phyloP scores from a whole-genome alignment of 2,888 invertebrate genomes.

The Drosophila kuntzei region DNA sequence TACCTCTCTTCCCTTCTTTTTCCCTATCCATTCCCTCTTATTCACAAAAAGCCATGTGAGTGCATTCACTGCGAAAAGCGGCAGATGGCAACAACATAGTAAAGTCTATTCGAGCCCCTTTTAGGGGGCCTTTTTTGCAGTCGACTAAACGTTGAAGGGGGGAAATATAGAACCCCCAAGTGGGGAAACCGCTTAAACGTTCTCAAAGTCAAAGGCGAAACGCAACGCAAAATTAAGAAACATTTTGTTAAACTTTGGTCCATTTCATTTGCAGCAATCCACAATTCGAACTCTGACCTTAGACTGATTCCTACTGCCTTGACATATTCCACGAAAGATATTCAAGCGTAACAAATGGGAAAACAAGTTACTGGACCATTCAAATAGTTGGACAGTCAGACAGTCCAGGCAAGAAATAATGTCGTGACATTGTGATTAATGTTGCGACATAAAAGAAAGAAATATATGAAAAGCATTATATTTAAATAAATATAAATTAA shows the following conservation, averaged over 20 bases:
- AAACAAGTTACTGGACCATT: constrained; percentile 37
- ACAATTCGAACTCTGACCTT: constrained; percentile 74
- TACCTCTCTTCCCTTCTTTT: not conserved
- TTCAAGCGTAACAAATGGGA: constrained; percentile 50
- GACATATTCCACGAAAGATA: constrained; percentile 46
- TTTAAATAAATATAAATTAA: not conserved
- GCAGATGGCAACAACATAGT: constrained; percentile 20
- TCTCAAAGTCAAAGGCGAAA: constrained; percentile 46
- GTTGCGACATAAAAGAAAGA: not conserved
- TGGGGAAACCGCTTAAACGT: constrained; percentile 41
- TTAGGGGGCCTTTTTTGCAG: constrained; percentile 17
- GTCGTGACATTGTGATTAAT: not conserved
- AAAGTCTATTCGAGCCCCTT: constrained; percentile 16
- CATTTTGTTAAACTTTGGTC: constrained; percentile 32
- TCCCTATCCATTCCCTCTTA: not conserved
- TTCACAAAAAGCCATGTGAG: constrained; percentile 23
- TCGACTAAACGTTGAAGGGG: constrained; percentile 49
- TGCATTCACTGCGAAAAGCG: constrained; percentile 53
- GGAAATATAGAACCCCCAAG: constrained; percentile 29
- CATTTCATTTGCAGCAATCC: constrained; percentile 55
- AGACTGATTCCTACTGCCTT: constrained; percentile 31
- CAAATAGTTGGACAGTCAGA: not conserved
- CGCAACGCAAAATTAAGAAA: constrained; percentile 34
- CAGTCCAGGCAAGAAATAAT: not conserved
- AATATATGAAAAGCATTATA: not conserved